Evolutionary conservation across 1,140 invertebrate species (phyloP).

Genomic region (Ostrea edulis): DNA sequence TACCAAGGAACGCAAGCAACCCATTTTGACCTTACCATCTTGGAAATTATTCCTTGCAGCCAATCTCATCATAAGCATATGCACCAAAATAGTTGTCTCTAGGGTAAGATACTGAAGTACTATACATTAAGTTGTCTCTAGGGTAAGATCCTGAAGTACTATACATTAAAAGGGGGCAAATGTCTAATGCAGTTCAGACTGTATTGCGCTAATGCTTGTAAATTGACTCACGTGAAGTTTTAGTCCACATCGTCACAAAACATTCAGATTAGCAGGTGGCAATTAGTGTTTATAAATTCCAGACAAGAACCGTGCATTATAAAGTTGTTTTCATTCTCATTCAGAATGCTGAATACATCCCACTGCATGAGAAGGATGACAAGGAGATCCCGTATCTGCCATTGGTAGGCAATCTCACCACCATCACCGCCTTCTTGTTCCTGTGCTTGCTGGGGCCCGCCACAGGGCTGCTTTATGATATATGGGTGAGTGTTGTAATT

Average conservation of each 20-base stretch:
- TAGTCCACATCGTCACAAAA: too few relatives aligned
- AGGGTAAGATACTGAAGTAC: background rate
- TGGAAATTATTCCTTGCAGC: conserved; percentile 52
- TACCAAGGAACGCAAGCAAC: conserved; percentile 46
- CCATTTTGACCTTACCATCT: conserved; percentile 44
- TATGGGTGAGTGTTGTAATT: conserved; percentile 57
- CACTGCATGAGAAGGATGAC: conserved; percentile 57
- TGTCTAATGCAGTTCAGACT: background rate
- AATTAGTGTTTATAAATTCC: background rate
- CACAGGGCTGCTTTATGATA: conserved; percentile 65
- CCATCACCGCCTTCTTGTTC: conserved; percentile 60
- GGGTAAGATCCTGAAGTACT: background rate
- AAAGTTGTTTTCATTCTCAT: conserved; percentile 14
- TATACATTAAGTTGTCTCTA: conserved; percentile 29
- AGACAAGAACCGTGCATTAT: background rate
- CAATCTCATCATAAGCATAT: conserved; percentile 49
- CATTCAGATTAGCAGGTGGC: background rate
- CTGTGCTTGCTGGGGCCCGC: conserved; percentile 65
- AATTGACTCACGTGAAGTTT: too few relatives aligned
- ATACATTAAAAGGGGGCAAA: too few relatives aligned
- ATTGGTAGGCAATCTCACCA: conserved; percentile 62
- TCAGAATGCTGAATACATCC: conserved; percentile 61
- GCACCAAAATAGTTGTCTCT: conserved; percentile 45
- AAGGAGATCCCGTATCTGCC: conserved; percentile 59
- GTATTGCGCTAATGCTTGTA: background rate